phyloP scores from a whole-genome alignment of 1,140 invertebrate species.

The Drusus annulatus region DNA sequence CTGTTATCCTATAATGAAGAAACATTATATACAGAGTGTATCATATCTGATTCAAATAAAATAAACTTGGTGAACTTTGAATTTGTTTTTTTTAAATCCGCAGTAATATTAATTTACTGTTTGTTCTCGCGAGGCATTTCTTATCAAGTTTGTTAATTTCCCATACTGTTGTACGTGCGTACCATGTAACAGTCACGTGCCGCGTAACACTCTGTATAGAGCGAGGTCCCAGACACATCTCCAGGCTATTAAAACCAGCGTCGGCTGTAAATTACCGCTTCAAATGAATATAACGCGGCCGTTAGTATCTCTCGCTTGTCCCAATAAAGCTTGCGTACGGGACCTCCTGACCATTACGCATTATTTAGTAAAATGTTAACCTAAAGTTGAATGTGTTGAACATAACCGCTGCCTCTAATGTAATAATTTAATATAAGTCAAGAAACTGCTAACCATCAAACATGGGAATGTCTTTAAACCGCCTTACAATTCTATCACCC shows the following conservation, averaged over 20 bases:
- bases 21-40: constrained; percentile 6
- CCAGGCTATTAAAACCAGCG: too few species aligned
- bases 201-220: too few species aligned
- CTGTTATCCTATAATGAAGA: not conserved
- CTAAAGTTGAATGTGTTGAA: not conserved
- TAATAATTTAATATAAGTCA: too few species aligned
- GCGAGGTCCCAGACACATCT: too few species aligned
- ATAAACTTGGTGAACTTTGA: not conserved
- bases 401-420: not conserved
- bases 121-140: too few species aligned
- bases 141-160: too few species aligned
- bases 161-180: too few species aligned
- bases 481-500: too few species aligned
- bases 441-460: too few species aligned
- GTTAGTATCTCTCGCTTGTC: not conserved
- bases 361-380: constrained; percentile 4
- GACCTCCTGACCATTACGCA: not conserved
- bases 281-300: not conserved
- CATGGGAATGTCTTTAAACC: too few species aligned
- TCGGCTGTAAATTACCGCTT: too few species aligned
- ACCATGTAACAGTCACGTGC: too few species aligned
- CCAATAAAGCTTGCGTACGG: not conserved
- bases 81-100: not conserved
- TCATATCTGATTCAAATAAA: not conserved
- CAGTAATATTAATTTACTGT: not conserved